phyloP scores from a whole-genome alignment of 2,113 vertebrate species.

The Ameiurus melas region DNA sequence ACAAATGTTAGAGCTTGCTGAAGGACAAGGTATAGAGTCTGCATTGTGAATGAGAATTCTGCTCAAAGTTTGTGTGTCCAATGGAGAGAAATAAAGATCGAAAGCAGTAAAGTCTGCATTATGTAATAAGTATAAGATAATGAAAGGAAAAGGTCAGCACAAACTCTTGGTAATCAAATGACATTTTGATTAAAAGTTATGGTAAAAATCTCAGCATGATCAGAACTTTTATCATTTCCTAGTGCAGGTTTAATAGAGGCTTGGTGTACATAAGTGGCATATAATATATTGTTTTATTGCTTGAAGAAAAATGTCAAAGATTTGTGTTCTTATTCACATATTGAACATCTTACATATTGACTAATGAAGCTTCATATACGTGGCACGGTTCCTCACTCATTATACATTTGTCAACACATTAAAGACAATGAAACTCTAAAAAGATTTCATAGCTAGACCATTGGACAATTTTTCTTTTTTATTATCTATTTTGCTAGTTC shows the following conservation, averaged over 20 bases:
- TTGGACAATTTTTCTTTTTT: background rate
- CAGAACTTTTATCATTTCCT: background rate
- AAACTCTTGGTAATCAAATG: background rate
- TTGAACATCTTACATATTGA: background rate
- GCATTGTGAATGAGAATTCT: conserved; percentile 18
- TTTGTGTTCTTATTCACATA: background rate
- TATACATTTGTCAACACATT: background rate
- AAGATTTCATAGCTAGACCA: background rate
- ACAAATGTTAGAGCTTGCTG: conserved; percentile 12
- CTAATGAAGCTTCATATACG: background rate
- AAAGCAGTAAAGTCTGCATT: background rate
- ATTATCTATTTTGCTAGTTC: background rate
- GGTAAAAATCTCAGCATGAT: background rate
- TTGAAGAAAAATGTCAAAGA: background rate
- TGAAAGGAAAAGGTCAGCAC: conserved; percentile 17
- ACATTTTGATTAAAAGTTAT: background rate
- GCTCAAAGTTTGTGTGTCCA: conserved; percentile 10
- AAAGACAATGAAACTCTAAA: background rate
- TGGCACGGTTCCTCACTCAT: too few species aligned
- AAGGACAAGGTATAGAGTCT: conserved; percentile 35
- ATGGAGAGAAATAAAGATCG: background rate
- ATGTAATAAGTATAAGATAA: conserved; percentile 3
- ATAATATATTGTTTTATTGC: background rate
- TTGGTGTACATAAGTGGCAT: background rate
- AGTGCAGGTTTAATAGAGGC: background rate